Evolutionary conservation across 1,140 invertebrate species (phyloP).

Genomic region (Yoshiicerus persimilis): DNA sequence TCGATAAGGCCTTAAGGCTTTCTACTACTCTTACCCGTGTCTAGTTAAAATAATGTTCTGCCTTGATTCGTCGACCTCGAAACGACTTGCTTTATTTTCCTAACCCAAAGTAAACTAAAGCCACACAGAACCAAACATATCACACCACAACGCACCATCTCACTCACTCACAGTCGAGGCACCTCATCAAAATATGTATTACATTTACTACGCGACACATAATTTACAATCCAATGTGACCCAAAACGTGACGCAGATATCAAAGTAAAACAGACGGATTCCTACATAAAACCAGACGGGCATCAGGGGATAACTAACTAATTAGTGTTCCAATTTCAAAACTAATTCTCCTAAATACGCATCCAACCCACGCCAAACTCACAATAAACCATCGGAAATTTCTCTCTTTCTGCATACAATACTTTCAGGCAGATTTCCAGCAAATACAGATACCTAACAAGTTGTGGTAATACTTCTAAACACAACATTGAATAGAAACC

Average conservation of each 20-base stretch:
- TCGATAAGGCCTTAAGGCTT: constrained; percentile 17
- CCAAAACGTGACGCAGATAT: not conserved
- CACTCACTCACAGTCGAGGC: not conserved
- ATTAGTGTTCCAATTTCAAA: constrained; percentile 28
- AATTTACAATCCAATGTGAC: not conserved
- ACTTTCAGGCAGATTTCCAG: no score
- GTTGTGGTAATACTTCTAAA: no score
- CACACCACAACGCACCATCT: not conserved
- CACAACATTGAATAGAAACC: not conserved
- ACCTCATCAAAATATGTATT: not conserved
- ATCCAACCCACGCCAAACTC: not conserved
- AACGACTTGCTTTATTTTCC: not conserved
- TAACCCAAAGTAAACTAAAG: not conserved
- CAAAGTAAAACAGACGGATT: not conserved
- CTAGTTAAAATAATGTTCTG: not conserved
- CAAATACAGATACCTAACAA: not conserved
- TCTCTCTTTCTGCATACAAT: no score
- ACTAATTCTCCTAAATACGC: constrained; percentile 3
- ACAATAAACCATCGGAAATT: not conserved
- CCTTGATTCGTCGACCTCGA: not conserved
- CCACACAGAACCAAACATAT: not conserved
- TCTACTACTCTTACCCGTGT: not conserved
- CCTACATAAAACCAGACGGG: not conserved
- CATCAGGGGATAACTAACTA: constrained; percentile 25
- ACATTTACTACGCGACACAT: not conserved